Evolutionary conservation across 2,797 vertebrate genomes (phyloP), one percentile per base, ranked within the genome.

Genomic region (Acipenser ruthenus): DNA sequence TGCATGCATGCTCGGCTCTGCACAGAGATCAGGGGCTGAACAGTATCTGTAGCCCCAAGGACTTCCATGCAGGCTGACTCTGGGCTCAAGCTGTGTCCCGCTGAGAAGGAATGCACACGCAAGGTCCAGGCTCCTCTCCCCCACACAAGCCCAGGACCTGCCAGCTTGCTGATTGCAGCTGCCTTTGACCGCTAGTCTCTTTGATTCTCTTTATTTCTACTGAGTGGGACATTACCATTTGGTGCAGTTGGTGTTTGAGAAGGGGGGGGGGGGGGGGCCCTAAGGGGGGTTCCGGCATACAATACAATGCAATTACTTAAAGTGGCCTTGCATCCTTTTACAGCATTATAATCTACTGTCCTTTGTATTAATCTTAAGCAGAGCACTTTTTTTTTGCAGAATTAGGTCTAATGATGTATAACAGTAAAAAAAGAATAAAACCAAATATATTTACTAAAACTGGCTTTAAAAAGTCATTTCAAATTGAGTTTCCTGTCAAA

Each of bases 211-310:
- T 18, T 66, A 71, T 77, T 78, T 74, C 74, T 74, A 66, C 77
- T 77, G 81, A 78, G 77, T 85, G 83, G 81, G 82, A 84, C 83
- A 80, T 83, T 83, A 85, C 80, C 81, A 83, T 84, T 89, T 83
- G 83, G 79, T 83, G 75, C 81, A 81, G 77, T 81, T 84, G 67
- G 78, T 68, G 65, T 75, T 74, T 79, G 77, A 74, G 79, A 81
- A 72, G 73, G 64, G 49, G 73, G 68, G 12, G 65, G 72, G 73
- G 64, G 49, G 73, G 68, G 12, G 65, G 72, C 23, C 72, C 84
- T 77, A 88, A 77, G 86, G 86, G 86, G 84, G 80, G 84, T 82
- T 86, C 65, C 78, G 75, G 70, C 66, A 6, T 69, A 67, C 77
- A 13, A 64, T 64, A 67, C 59, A 37, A 37, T 37, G 37, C 37